phyloP scores from a whole-genome alignment of 2,113 vertebrate species.

The Orthonyx spaldingii region DNA sequence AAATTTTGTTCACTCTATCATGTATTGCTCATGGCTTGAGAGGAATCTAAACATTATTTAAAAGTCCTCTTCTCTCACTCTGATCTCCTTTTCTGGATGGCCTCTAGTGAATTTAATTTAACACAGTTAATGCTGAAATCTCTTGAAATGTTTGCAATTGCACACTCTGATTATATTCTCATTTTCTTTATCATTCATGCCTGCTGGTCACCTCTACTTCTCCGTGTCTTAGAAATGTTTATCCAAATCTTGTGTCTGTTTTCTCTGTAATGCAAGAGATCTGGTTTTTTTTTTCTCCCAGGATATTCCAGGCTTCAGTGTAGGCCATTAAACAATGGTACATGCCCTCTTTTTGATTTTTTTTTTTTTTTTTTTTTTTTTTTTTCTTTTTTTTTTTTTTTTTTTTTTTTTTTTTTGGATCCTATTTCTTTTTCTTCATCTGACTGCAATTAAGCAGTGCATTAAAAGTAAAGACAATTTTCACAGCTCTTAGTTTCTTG shows the following conservation, averaged over 20 bases:
- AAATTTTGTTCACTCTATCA: neutral
- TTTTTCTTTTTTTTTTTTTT: too few relatives aligned
- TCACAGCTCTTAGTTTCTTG: neutral
- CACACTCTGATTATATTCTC: neutral
- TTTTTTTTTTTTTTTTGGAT: too few relatives aligned
- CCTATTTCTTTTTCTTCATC: neutral
- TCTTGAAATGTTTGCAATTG: neutral
- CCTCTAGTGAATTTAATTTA: neutral
- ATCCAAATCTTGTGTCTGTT: neutral
- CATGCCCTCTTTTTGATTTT: neutral
- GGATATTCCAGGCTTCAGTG: neutral
- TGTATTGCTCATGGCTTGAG: neutral
- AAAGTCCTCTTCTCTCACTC: neutral
- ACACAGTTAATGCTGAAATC: neutral
- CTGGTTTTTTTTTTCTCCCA: neutral
- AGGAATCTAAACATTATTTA: neutral
- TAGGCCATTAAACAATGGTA: neutral
- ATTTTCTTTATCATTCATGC: neutral
- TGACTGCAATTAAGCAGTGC: neutral
- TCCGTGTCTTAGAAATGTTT: neutral
- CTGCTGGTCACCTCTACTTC: neutral
- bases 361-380: too few relatives aligned
- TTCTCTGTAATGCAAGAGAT: neutral
- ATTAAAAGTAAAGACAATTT: neutral
- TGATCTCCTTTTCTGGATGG: neutral